phyloP scores from a whole-genome alignment of 2,113 vertebrate genomes.

The Zapornia atra region DNA sequence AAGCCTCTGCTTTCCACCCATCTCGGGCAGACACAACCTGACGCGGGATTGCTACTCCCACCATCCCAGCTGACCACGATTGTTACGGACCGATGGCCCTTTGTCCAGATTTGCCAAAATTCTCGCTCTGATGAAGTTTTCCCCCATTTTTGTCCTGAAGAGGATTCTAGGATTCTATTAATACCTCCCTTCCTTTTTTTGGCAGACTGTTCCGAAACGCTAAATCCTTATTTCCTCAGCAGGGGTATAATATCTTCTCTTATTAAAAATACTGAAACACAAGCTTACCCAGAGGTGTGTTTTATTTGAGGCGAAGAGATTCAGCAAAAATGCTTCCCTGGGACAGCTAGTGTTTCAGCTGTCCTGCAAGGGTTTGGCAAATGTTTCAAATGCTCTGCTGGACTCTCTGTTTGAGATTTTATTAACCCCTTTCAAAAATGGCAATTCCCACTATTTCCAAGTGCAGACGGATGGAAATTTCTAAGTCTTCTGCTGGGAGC shows the following conservation, averaged over 20 bases:
- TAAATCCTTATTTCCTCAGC: constrained; percentile 33
- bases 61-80: constrained; percentile 1
- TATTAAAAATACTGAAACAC: constrained; percentile 41
- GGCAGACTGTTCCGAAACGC: background rate
- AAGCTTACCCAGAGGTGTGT: constrained; percentile 38
- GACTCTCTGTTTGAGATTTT: constrained; percentile 8
- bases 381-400: background rate
- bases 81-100: background rate
- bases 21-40: background rate
- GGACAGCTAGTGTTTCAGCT: constrained; percentile 40
- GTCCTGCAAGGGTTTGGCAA: background rate
- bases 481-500: background rate
- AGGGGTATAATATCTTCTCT: constrained; percentile 29
- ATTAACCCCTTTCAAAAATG: constrained; percentile 36
- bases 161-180: background rate
- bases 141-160: background rate
- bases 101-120: background rate
- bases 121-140: background rate
- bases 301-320: constrained; percentile 19
- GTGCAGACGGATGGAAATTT: background rate
- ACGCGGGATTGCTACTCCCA: background rate
- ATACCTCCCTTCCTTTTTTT: background rate
- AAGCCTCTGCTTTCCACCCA: background rate
- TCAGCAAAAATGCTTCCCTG: constrained; percentile 34
- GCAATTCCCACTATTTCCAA: constrained; percentile 19